Percentiles rank a stretch among this genome's conserved stretches.
phyloP scores from a whole-genome alignment of 2,888 invertebrate genomes.

The Adineta ricciae region DNA sequence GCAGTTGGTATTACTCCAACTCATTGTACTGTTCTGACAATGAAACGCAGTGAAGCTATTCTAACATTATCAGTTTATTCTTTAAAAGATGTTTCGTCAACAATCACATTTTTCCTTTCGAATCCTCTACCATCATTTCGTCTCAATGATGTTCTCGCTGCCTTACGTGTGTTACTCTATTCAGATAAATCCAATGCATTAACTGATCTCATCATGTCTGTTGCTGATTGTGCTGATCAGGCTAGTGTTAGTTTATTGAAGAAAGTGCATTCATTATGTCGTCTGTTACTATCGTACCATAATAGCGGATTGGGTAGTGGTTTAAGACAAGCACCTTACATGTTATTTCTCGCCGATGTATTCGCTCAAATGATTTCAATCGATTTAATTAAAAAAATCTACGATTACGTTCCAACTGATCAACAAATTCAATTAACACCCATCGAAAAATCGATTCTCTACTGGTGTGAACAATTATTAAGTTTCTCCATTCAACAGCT shows the following conservation, averaged over 20 bases:
- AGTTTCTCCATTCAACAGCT: neutral
- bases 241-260: neutral
- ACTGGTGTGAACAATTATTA: conserved; percentile 21
- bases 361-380: conserved; percentile 21
- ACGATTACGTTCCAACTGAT: neutral
- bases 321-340: conserved; percentile 11
- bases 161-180: conserved; percentile 8
- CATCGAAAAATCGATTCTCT: neutral
- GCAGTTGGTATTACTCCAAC: conserved; percentile 11
- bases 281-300: neutral
- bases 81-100: conserved; percentile 8
- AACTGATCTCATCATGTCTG: conserved; percentile 11
- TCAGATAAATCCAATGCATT: conserved; percentile 21
- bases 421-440: neutral
- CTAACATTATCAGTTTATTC: conserved; percentile 18
- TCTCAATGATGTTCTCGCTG: conserved; percentile 16
- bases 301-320: conserved; percentile 4
- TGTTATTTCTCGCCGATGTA: conserved; percentile 18
- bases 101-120: conserved; percentile 13
- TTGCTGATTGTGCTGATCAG: conserved; percentile 22
- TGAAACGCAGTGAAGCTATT: conserved; percentile 10
- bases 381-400: conserved; percentile 17
- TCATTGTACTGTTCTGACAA: conserved; percentile 19
- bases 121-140: conserved; percentile 18
- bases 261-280: conserved; percentile 20